Evolutionary conservation across 1,140 invertebrate genomes (phyloP).

Genomic region (Microvelia longipes): DNA sequence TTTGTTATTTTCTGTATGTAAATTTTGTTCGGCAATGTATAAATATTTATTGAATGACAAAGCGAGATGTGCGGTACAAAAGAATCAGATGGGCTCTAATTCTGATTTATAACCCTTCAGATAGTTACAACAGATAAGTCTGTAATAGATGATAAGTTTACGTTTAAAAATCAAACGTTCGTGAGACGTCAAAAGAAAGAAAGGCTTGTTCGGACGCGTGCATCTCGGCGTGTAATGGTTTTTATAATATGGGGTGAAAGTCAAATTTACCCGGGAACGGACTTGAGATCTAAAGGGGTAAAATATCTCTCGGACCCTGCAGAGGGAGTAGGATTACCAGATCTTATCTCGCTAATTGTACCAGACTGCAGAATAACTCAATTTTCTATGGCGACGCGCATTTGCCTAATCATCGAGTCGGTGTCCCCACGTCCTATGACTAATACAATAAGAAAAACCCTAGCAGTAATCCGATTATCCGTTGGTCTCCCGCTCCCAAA

Average conservation of each 20-base stretch:
- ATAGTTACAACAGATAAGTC: too few relatives aligned
- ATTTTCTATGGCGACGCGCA: background rate
- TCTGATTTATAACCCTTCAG: too few relatives aligned
- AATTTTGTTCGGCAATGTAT: too few relatives aligned
- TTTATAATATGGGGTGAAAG: background rate
- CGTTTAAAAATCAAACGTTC: too few relatives aligned
- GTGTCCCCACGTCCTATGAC: background rate
- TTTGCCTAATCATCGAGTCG: background rate
- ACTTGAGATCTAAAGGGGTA: background rate
- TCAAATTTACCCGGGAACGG: background rate
- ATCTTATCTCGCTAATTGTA: background rate
- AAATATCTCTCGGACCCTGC: background rate
- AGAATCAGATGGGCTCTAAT: too few relatives aligned
- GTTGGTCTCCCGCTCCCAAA: background rate
- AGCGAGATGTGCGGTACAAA: too few relatives aligned
- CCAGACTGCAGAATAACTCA: background rate
- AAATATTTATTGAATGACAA: too few relatives aligned
- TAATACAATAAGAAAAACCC: background rate
- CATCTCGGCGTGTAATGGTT: background rate
- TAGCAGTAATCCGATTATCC: background rate
- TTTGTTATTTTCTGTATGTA: too few relatives aligned
- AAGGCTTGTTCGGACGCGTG: background rate
- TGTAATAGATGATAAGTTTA: too few relatives aligned
- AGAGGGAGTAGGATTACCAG: background rate
- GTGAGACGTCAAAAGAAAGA: too few relatives aligned